A percentile compares a stretch with the other conserved stretches of the same genome.
phyloP scores from a whole-genome alignment of 1,140 invertebrate species.

The Goniozus legneri region DNA sequence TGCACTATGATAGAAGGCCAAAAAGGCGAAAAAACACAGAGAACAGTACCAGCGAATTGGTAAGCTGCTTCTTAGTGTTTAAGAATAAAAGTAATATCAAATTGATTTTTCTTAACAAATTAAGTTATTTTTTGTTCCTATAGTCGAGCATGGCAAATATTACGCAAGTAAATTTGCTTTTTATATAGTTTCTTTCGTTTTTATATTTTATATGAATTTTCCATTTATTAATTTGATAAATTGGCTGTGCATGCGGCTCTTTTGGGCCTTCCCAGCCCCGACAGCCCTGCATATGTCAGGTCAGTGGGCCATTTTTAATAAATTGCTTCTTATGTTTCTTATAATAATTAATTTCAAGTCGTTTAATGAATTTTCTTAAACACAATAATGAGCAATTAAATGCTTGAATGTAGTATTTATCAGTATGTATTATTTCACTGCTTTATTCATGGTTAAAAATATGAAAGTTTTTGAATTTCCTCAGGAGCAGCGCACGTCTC shows the following conservation, averaged over 20 bases:
- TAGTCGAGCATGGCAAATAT: conserved; percentile 6
- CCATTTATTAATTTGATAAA: conserved; percentile 18
- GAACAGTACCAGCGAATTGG: conserved; percentile 80
- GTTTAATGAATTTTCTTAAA: too few species aligned
- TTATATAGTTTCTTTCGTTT: neutral
- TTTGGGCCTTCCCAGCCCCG: conserved; percentile 55
- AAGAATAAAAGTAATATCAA: too few species aligned
- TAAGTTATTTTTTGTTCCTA: too few species aligned
- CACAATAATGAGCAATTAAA: too few species aligned
- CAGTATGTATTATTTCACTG: too few species aligned
- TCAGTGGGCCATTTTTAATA: conserved; percentile 35
- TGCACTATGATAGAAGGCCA: conserved; percentile 57
- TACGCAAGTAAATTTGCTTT: too few species aligned
- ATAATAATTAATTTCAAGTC: conserved; percentile 2
- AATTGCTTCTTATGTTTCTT: conserved; percentile 1
- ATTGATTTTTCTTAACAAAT: too few species aligned
- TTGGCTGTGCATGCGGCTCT: conserved; percentile 62
- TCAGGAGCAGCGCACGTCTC: conserved; percentile 82
- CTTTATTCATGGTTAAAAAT: too few species aligned
- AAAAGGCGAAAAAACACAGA: conserved; percentile 68
- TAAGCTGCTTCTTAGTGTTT: conserved; percentile 59
- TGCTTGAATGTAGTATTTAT: too few species aligned
- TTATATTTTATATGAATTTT: neutral
- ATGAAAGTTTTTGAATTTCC: conserved; percentile 21
- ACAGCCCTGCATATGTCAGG: conserved; percentile 45